Percentiles rank a stretch among this genome's conserved stretches.
Conservation (phyloP, 2,888 invertebrate genomes). For the Pandemis cinnamomeana region DNA sequence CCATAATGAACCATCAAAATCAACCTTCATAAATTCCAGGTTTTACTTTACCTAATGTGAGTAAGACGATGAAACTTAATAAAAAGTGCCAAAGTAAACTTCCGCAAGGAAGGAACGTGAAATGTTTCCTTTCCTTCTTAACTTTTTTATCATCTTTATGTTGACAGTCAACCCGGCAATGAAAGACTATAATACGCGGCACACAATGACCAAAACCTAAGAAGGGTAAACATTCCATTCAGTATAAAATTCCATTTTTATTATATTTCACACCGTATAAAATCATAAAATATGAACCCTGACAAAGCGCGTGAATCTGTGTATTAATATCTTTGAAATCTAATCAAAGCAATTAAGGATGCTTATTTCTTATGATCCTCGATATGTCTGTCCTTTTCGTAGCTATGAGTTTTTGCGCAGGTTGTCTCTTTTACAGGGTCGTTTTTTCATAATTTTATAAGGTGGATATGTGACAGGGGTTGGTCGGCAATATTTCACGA, state of each 20-base stretch:
- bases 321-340: conserved; percentile 84
- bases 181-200: conserved; percentile 62
- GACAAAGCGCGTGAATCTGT: conserved; percentile 77
- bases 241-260: conserved; percentile 65
- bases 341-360: conserved; percentile 82
- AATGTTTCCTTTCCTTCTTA: conserved; percentile 81
- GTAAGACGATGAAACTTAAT: conserved; percentile 42
- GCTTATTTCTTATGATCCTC: conserved; percentile 62
- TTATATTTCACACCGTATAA: conserved; percentile 67
- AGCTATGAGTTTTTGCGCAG: conserved; percentile 42
- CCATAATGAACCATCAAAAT: conserved; percentile 41
- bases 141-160: conserved; percentile 68
- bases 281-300: conserved; percentile 81
- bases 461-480: conserved; percentile 79
- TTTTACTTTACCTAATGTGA: conserved; percentile 44
- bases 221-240: conserved; percentile 78
- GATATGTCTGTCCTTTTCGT: conserved; percentile 52
- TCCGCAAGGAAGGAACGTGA: conserved; percentile 69
- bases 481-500: conserved; percentile 79
- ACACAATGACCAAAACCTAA: conserved; percentile 73
- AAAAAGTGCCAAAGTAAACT: conserved; percentile 66
- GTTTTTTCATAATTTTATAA: conserved; percentile 65
- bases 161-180: conserved; percentile 76
- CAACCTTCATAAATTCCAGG: conserved; percentile 48
- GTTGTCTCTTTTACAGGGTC: conserved; percentile 49